Evolutionary conservation across 2,888 invertebrate species (phyloP).

Genomic region (Cheilosia vulpina): DNA sequence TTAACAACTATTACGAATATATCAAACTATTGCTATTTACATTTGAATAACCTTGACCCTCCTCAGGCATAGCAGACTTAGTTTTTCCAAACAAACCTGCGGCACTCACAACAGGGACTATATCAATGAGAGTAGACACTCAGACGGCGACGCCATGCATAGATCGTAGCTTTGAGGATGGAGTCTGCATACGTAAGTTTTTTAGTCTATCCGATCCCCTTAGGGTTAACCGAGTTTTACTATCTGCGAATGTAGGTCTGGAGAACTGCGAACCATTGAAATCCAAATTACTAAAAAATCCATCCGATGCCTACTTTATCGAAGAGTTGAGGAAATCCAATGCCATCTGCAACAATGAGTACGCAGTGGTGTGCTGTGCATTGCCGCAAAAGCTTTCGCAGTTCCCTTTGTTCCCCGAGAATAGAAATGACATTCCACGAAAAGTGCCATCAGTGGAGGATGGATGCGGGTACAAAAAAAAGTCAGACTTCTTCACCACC

Average conservation of each 20-base stretch:
- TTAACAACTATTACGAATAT: no score
- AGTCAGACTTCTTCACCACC: conserved; percentile 77
- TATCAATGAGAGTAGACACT: background rate
- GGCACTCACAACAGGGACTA: background rate
- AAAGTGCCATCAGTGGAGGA: conserved; percentile 82
- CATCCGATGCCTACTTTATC: conserved; percentile 77
- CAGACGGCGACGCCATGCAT: background rate
- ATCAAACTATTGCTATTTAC: no score
- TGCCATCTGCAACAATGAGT: conserved; percentile 77
- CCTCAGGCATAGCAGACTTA: no score
- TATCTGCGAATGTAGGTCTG: conserved; percentile 77
- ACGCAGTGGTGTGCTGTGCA: conserved; percentile 80
- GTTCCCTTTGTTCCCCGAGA: conserved; percentile 31
- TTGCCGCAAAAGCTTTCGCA: background rate
- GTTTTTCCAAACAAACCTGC: no score
- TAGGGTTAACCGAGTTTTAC: no score
- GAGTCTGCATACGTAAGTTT: conserved; percentile 76
- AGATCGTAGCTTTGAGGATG: background rate
- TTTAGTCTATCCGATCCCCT: background rate
- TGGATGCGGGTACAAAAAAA: conserved; percentile 87
- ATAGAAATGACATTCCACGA: conserved; percentile 77
- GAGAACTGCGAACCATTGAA: conserved; percentile 77
- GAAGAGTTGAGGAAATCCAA: conserved; percentile 79
- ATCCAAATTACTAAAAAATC: conserved; percentile 76
- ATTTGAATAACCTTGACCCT: no score